Conservation (phyloP, 2,888 invertebrate genomes). For the Malthinus seriepunctatus region DNA sequence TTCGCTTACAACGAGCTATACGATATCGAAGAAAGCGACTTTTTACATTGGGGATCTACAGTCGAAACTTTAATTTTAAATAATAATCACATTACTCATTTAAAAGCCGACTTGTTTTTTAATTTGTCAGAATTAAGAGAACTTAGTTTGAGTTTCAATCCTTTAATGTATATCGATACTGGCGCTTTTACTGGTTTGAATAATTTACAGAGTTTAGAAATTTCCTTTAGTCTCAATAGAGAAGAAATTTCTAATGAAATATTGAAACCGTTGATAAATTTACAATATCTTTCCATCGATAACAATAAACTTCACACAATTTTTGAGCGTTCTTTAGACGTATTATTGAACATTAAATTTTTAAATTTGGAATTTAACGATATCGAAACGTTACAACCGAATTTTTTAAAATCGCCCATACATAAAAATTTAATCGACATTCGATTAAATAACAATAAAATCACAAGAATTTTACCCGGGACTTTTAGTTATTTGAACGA, state of each 20-base stretch:
- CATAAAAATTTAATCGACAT: constrained; percentile 77
- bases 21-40: constrained; percentile 76
- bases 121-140: constrained; percentile 79
- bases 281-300: constrained; percentile 84
- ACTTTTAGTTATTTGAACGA: constrained; percentile 75
- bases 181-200: constrained; percentile 80
- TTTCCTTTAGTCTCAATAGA: constrained; percentile 82
- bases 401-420: constrained; percentile 68
- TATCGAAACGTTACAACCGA: constrained; percentile 69
- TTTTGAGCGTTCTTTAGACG: constrained; percentile 70
- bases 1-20: constrained; percentile 86
- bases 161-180: constrained; percentile 79
- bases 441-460: constrained; percentile 79
- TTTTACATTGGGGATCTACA: constrained; percentile 76
- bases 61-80: constrained; percentile 80
- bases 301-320: constrained; percentile 83
- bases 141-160: constrained; percentile 89
- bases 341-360: constrained; percentile 73
- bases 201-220: constrained; percentile 78
- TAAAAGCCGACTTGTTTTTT: constrained; percentile 72
- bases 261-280: constrained; percentile 71
- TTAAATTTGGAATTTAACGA: constrained; percentile 86
- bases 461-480: constrained; percentile 67
- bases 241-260: constrained; percentile 79
- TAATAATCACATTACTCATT: constrained; percentile 80